Evolutionary conservation across 2,113 vertebrate genomes (phyloP), one percentile per base, ranked within the genome.

Genomic region (Callipepla californica): DNA sequence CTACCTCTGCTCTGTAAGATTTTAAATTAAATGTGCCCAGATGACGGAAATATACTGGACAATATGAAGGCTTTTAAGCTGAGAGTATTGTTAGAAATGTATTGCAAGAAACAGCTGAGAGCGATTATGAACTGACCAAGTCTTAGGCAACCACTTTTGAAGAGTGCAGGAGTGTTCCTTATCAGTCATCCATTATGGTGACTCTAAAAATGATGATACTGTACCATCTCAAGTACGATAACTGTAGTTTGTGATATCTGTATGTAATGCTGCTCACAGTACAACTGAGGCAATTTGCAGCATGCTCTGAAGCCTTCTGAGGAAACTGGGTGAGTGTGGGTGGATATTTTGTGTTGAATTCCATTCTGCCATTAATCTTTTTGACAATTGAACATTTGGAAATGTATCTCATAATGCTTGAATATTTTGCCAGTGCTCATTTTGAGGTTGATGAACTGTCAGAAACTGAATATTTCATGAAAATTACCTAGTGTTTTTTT

Each of bases 361-460:
- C 65, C 32, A 10, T 90, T 84, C 61, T 72, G 58, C 40, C 36
- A 44, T 81, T 87, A 59, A 79, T 92, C 32, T 57, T 72, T 72
- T 45, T 75, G 73, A 72, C 86, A 84, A 63, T 38, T 45, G 72
- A 92, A 65, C 57, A 72, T 91, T 80, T 92, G 74, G 57, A 89
- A 84, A 79, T 87, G 47, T 51, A 63, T 34, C 44, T 77, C 40
- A 34, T 22, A 70, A 38, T 45, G 21, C 69, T 82, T 21, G 72
- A 87, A 69, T 62, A 53, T 82, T 76, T 89, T 92, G 74, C 66
- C 70, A 65, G 11, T 55, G 28, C 70, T 81, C 26, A 26, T 89
- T 79, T 48, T 85, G 8, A 53, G 15, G 51, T 53, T 26, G 84
- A 75, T 15, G 36, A 66, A 42, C 36, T 90, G 62, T 73, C 70